Evolutionary conservation across 2,888 invertebrate species (phyloP), one percentile per base, ranked within the genome.

Genomic region (Anthoptus insignis): DNA sequence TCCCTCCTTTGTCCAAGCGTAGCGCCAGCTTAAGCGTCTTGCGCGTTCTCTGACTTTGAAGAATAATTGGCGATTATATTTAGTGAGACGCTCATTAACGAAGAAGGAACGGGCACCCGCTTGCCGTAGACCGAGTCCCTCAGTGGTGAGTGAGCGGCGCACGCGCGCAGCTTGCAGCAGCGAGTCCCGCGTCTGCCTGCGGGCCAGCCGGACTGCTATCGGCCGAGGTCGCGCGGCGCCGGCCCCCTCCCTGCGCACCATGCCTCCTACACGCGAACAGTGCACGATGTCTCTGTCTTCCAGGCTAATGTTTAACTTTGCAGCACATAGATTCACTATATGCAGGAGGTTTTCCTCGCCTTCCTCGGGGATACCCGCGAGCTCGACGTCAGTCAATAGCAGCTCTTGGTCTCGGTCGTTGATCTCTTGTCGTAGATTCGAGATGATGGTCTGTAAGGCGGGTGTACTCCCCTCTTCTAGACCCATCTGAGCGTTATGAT

Each of bases 341-440:
- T 32, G 32, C 11, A 32, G 11, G 9, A 32, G 11, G 11, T 32
- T 32, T 32, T 32, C 32, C 9, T 32, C 32, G 11, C 11, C 11
- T 32, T 32, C 32, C 32, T 32, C 27, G 27, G 27, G 27, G 27
- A 27, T 27, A 27, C 27, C 64, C 1, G 66, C 32, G 3, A 71
- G 63, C 9, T 68, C 69, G 6, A 72, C 14, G 24, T 72, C 69
- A 9, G 53, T 72, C 4, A 59, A 16, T 19, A 70, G 24, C 0
- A 53, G 14, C 2, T 64, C 63, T 24, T 70, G 70, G 1, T 71
- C 71, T 6, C 65, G 59, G 16, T 65, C 67, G 27, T 68, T 65
- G 3, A 71, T 6, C 8, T 71, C 57, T 6, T 16, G 19, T 59
- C 59, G 37, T 4, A 68, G 34, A 1, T 37, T 6, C 4, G 16